Conservation (phyloP, 2,797 vertebrate species). For the Salmo trutta region DNA sequence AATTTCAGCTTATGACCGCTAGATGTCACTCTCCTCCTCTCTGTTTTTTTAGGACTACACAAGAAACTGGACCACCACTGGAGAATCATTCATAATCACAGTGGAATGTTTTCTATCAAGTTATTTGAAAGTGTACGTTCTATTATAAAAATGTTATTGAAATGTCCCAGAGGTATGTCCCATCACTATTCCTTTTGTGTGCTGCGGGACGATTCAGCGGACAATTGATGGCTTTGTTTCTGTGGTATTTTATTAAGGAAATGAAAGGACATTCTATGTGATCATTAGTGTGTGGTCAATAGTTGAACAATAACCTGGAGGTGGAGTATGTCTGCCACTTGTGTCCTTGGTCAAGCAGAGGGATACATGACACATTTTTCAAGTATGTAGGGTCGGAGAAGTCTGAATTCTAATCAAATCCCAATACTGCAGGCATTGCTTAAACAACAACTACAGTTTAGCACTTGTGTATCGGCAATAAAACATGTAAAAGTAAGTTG, state of each 20-base stretch:
- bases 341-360: background rate
- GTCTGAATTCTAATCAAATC: background rate
- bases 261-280: background rate
- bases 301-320: conserved; percentile 3
- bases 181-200: too few species aligned
- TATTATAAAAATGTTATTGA: background rate
- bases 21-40: conserved; percentile 63
- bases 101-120: background rate
- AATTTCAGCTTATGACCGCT: conserved; percentile 33
- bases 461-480: background rate
- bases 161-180: background rate
- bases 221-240: background rate
- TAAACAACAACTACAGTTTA: background rate
- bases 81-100: background rate
- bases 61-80: background rate
- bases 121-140: background rate
- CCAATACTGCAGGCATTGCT: too few species aligned
- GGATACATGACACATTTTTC: conserved; percentile 1
- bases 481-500: background rate
- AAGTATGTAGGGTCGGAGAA: background rate
- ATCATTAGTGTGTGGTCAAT: too few species aligned
- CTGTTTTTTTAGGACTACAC: conserved; percentile 12
- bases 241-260: background rate
- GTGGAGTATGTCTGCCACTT: background rate
- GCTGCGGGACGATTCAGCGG: background rate